phyloP scores from a whole-genome alignment of 2,797 vertebrate genomes.

The Falco concolor region DNA sequence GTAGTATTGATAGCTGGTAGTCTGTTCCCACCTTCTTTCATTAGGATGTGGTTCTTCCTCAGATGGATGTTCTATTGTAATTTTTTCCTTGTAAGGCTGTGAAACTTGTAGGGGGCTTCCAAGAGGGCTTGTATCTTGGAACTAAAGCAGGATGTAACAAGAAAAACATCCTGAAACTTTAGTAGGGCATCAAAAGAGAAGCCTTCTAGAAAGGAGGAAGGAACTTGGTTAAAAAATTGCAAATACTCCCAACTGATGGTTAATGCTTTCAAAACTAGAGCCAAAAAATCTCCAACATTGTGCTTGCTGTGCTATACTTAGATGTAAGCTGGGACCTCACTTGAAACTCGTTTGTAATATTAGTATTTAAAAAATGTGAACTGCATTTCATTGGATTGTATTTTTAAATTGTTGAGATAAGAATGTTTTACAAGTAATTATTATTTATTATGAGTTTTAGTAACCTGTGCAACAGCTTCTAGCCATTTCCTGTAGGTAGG shows the following conservation, averaged over 20 bases:
- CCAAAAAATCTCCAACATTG: fast-evolving
- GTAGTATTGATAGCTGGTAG: not conserved
- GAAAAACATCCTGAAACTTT: constrained; percentile 19
- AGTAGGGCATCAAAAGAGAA: not conserved
- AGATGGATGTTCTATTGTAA: not conserved
- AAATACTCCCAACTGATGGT: not conserved
- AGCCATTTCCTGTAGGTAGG: not conserved
- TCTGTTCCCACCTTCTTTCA: not conserved
- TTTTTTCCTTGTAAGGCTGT: not conserved
- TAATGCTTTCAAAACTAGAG: not conserved
- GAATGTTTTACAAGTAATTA: not conserved
- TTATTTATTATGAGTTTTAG: not conserved
- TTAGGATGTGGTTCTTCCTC: not conserved
- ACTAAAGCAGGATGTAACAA: not conserved
- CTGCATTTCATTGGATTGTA: not conserved
- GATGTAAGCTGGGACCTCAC: not conserved
- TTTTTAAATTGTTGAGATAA: not conserved
- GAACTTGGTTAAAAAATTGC: not conserved
- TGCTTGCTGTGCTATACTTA: not conserved
- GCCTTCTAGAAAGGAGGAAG: not conserved
- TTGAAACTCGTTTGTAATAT: not conserved
- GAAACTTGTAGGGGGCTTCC: not conserved
- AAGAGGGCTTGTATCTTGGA: not conserved
- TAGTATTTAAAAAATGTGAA: not conserved
- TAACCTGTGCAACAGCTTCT: not conserved